A percentile compares a stretch with the other conserved stretches of the same genome.
These are phyloP conservation scores for Dolichotis patagonum DNA, from an alignment of 2,113 vertebrate genomes.

Conservation along the genomic window DNA sequence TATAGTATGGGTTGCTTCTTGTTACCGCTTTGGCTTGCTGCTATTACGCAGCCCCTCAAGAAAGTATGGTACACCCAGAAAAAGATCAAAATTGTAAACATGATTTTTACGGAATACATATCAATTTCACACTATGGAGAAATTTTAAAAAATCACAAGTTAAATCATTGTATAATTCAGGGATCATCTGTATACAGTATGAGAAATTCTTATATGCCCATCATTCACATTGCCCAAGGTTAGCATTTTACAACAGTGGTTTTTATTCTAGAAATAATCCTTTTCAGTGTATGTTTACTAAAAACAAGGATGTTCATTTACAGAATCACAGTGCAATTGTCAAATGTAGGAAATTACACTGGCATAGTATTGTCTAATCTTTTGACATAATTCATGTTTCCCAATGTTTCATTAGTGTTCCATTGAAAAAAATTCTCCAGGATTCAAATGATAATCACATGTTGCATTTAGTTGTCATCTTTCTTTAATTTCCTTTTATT, in stretches of 20 bases:
- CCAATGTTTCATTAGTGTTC: neutral
- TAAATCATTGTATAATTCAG: neutral
- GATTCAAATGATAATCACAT: neutral
- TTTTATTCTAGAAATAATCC: slow-evolving; percentile 27
- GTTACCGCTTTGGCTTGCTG: neutral
- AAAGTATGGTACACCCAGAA: neutral
- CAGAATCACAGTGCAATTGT: neutral
- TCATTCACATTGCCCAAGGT: neutral
- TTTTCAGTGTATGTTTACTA: slow-evolving; percentile 19
- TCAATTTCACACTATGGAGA: neutral
- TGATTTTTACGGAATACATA: neutral
- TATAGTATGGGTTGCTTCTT: no score
- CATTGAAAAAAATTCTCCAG: neutral
- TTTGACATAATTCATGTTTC: neutral
- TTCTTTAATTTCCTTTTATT: neutral
- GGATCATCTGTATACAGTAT: neutral
- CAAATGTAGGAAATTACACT: neutral
- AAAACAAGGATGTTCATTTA: neutral
- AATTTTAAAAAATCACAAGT: neutral
- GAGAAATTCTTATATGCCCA: neutral
- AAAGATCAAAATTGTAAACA: neutral
- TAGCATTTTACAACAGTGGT: neutral
- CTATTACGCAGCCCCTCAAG: neutral
- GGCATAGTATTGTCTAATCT: neutral
- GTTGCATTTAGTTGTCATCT: neutral